phyloP scores from a whole-genome alignment of 2,113 vertebrate species.

The Perca fluviatilis region DNA sequence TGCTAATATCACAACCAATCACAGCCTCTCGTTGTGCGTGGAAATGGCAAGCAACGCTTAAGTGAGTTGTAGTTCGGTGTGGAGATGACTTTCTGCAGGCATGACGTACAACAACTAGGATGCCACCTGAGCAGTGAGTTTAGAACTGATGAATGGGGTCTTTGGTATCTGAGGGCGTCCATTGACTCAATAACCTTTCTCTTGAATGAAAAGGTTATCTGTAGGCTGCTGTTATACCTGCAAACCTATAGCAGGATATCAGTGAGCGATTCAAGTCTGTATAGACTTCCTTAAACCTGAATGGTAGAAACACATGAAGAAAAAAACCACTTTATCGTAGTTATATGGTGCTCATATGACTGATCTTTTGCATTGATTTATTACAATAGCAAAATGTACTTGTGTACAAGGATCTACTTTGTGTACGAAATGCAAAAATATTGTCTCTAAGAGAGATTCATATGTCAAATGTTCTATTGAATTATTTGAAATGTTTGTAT shows the following conservation, averaged over 20 bases:
- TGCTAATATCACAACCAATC: constrained; percentile 72
- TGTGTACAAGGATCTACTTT: constrained; percentile 85
- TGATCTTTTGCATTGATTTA: constrained; percentile 79
- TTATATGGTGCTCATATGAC: constrained; percentile 84
- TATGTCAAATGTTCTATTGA: constrained; percentile 88
- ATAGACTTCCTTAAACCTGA: constrained; percentile 75
- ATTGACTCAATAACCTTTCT: constrained; percentile 60
- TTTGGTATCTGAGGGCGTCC: constrained; percentile 67
- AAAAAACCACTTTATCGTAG: constrained; percentile 47
- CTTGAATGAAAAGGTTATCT: constrained; percentile 56
- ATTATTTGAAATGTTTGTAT: constrained; percentile 81
- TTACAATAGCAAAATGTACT: constrained; percentile 81
- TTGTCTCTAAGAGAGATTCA: constrained; percentile 88
- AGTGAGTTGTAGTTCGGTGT: constrained; percentile 39
- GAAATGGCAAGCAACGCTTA: constrained; percentile 40
- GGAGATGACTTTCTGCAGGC: constrained; percentile 43
- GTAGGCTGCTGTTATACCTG: constrained; percentile 71
- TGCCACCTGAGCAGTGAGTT: constrained; percentile 53
- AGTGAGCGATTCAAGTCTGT: constrained; percentile 78
- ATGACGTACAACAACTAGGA: constrained; percentile 36
- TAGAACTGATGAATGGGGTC: constrained; percentile 50
- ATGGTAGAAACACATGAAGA: constrained; percentile 48
- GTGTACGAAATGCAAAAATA: constrained; percentile 82
- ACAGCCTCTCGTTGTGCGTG: constrained; percentile 71
- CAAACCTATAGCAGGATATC: constrained; percentile 60